Percentiles rank a stretch among this genome's conserved stretches.
These are phyloP conservation scores for Adrianichthys oophorus DNA, from an alignment of 2,797 vertebrate species.

Conservation along the genomic window DNA sequence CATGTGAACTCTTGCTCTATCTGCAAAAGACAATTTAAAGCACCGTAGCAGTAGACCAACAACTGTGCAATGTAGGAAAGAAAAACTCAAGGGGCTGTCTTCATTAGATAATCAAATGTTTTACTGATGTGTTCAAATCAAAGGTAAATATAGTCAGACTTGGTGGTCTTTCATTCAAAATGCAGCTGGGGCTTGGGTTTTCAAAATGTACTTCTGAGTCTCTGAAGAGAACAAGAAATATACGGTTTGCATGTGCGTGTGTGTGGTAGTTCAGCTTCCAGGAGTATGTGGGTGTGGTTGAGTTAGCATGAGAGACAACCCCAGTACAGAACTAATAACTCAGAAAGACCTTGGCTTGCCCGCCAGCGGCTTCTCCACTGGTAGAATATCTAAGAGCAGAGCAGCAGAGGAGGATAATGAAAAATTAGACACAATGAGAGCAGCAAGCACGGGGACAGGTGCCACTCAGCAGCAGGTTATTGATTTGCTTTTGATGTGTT, in stretches of 20 bases:
- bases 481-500: constrained; percentile 13
- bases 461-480: not conserved
- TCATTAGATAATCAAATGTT: no score
- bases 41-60: no score
- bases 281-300: not conserved
- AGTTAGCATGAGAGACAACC: constrained; percentile 22
- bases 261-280: no score
- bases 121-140: not conserved
- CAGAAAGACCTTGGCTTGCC: constrained; percentile 29
- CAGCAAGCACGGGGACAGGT: not conserved
- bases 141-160: no score
- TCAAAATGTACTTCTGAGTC: constrained; percentile 19
- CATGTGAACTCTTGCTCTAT: no score
- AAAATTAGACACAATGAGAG: not conserved
- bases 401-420: not conserved
- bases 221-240: no score
- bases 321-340: constrained; percentile 35
- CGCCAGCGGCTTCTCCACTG: constrained; percentile 18
- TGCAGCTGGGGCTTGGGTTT: constrained; percentile 9
- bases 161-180: constrained; percentile 3
- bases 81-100: no score
- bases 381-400: constrained; percentile 20
- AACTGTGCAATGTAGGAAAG: no score
- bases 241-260: no score
- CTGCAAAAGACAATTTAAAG: no score